Percentiles rank a stretch among this genome's conserved stretches.
Evolutionary conservation across 2,888 invertebrate species (phyloP).

Genomic region (Anthophora plumipes): DNA sequence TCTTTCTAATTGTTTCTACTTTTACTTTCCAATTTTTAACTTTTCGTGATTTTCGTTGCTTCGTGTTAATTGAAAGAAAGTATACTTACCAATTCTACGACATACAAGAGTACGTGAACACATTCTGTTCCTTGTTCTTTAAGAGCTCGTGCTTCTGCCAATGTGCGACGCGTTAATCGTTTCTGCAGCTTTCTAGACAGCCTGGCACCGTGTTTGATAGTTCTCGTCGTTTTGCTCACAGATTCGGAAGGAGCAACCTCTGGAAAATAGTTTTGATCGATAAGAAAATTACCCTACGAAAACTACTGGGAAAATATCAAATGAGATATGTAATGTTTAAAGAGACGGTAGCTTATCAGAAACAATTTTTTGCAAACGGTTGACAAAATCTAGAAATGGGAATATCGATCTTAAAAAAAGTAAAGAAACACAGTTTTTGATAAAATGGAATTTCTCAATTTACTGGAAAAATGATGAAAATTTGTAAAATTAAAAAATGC

Average conservation of each 20-base stretch:
- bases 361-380: no score
- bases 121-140: constrained; percentile 91
- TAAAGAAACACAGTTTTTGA: no score
- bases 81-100: constrained; percentile 90
- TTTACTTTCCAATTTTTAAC: no score
- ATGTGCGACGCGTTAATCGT: constrained; percentile 90
- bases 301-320: no score
- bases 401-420: no score
- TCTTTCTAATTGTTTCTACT: no score
- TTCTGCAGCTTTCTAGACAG: constrained; percentile 92
- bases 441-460: no score
- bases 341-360: no score
- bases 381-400: no score
- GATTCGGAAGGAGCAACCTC: constrained; percentile 78
- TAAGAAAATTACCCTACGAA: not conserved
- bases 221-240: constrained; percentile 89
- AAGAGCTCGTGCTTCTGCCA: constrained; percentile 92
- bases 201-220: constrained; percentile 92
- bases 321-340: no score
- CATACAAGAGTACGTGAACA: constrained; percentile 91
- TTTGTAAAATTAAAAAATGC: no score
- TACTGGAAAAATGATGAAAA: no score
- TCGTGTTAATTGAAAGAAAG: not conserved
- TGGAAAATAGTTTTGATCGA: constrained; percentile 32
- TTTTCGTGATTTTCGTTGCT: not conserved